Conservation (phyloP, 1,140 invertebrate genomes). For the Lordiphosa collinella region DNA sequence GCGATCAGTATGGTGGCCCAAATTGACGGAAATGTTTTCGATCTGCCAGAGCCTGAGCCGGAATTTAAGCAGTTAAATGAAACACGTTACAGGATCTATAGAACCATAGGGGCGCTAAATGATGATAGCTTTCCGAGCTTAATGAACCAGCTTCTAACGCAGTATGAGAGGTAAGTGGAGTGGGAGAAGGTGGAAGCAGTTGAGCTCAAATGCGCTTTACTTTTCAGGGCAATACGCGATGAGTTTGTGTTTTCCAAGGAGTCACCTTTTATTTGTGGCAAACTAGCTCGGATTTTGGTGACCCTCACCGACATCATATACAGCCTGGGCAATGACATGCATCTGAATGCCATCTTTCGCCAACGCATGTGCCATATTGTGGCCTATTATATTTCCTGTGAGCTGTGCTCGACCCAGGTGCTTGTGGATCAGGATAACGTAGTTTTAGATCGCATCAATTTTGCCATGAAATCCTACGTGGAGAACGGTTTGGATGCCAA, state of each 20-base stretch:
- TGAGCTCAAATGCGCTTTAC: background rate
- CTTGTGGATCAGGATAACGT: conserved; percentile 33
- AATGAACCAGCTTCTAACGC: conserved; percentile 42
- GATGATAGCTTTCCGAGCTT: conserved; percentile 52
- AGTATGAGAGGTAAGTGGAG: conserved; percentile 48
- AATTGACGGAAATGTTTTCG: background rate
- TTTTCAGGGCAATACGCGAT: conserved; percentile 52
- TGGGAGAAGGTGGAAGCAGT: no score
- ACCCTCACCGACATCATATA: conserved; percentile 46
- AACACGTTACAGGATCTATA: conserved; percentile 47
- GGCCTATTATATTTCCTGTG: conserved; percentile 62
- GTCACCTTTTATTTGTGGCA: conserved; percentile 31
- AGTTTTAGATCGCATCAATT: conserved; percentile 50
- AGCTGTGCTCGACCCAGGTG: conserved; percentile 49
- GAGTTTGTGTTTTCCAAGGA: conserved; percentile 44
- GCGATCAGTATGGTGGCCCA: conserved; percentile 4
- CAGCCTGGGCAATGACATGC: conserved; percentile 17
- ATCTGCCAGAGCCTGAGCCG: conserved; percentile 11
- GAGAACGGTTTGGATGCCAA: conserved; percentile 36
- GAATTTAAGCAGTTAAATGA: conserved; percentile 51
- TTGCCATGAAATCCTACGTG: conserved; percentile 41
- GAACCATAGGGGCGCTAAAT: conserved; percentile 51
- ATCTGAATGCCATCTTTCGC: conserved; percentile 14
- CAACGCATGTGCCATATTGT: conserved; percentile 62
- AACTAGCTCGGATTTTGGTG: conserved; percentile 34